Percentiles rank a stretch among this genome's conserved stretches.
Evolutionary conservation across 2,113 vertebrate genomes (phyloP).

Genomic region (Hippocampus barbouri): DNA sequence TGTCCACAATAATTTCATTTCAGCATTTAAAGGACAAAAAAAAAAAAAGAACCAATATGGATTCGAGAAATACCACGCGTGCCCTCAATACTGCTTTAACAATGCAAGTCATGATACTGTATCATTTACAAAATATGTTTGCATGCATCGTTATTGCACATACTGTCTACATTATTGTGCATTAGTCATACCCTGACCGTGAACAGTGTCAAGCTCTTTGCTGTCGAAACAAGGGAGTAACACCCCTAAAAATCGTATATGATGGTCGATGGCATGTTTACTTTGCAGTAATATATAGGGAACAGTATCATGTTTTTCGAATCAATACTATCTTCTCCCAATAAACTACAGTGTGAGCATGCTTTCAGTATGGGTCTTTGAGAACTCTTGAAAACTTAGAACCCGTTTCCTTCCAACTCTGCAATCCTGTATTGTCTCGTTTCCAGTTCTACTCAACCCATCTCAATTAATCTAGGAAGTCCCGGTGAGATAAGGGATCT

Average conservation of each 20-base stretch:
- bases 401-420: slow-evolving; percentile 24
- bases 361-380: not conserved
- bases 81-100: too few relatives aligned
- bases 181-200: not conserved
- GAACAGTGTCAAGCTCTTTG: not conserved
- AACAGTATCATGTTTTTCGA: not conserved
- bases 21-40: not conserved
- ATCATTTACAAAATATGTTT: not conserved
- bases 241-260: not conserved
- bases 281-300: not conserved
- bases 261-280: not conserved
- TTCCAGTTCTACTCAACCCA: slow-evolving; percentile 42
- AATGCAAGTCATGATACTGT: not conserved
- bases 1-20: not conserved
- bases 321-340: not conserved
- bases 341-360: not conserved
- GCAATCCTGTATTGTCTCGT: slow-evolving; percentile 15
- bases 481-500: slow-evolving; percentile 60
- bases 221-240: too few relatives aligned
- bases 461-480: slow-evolving; percentile 66
- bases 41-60: too few relatives aligned
- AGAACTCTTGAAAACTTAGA: slow-evolving; percentile 27
- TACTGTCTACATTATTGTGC: too few relatives aligned
- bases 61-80: too few relatives aligned
- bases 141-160: not conserved